phyloP scores from a whole-genome alignment of 2,113 vertebrate genomes.

The Mugil cephalus region DNA sequence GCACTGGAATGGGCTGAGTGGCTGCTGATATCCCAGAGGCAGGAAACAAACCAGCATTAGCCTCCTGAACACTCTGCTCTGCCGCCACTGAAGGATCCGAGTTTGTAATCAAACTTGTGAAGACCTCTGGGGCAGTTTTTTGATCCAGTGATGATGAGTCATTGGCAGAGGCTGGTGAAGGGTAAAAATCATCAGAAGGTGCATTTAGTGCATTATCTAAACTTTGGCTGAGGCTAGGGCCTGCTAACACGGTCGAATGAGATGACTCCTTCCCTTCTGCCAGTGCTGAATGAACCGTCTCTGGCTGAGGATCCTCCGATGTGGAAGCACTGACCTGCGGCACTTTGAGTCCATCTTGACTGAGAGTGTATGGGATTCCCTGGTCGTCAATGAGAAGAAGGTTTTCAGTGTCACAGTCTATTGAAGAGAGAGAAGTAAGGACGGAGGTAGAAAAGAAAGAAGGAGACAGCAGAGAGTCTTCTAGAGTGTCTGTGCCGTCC shows the following conservation, averaged over 20 bases:
- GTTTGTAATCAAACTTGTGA: conserved; percentile 12
- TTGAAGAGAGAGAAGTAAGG: conserved; percentile 46
- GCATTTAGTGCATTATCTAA: conserved; percentile 48
- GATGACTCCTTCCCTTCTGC: conserved; percentile 31
- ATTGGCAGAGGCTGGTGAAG: conserved; percentile 21
- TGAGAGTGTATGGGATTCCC: conserved; percentile 85
- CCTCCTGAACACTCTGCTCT: conserved; percentile 49
- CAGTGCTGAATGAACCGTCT: conserved; percentile 19
- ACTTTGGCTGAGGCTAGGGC: conserved; percentile 50
- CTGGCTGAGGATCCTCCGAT: conserved; percentile 28
- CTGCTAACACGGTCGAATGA: background rate
- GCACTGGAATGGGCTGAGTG: conserved; percentile 76
- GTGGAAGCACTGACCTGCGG: conserved; percentile 72
- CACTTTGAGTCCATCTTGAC: conserved; percentile 81
- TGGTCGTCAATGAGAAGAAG: conserved; percentile 85
- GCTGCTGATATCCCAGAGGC: conserved; percentile 41
- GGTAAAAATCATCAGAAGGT: conserved; percentile 31
- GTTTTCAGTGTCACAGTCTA: conserved; percentile 68
- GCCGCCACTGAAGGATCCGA: background rate
- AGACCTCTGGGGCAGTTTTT: conserved; percentile 39
- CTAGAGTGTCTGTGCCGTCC: conserved; percentile 11
- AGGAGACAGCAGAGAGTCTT: conserved; percentile 49
- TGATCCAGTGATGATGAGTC: conserved; percentile 50
- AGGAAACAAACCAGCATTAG: conserved; percentile 20
- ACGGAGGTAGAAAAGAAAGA: conserved; percentile 59